These are phyloP conservation scores for Apteryx mantelli DNA, from an alignment of 2,113 vertebrate genomes.

Conservation along the genomic window DNA sequence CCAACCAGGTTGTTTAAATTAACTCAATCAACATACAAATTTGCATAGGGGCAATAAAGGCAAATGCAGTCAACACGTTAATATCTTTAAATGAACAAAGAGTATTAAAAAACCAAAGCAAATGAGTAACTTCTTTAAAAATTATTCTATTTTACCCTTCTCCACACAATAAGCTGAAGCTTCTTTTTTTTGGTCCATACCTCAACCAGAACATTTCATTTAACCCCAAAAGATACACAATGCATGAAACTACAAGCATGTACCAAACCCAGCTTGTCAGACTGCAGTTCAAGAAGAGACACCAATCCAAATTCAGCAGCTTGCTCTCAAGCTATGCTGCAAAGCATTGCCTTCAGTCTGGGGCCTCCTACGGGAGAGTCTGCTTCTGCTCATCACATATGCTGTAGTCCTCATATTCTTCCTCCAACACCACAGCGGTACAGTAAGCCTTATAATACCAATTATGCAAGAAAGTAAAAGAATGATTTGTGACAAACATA, in stretches of 20 bases:
- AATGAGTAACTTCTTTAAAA: neutral
- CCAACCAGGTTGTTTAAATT: conserved; percentile 71
- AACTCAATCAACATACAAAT: conserved; percentile 62
- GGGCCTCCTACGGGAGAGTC: neutral
- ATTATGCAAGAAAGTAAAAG: neutral
- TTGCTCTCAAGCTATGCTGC: neutral
- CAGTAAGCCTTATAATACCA: neutral
- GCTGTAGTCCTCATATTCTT: neutral
- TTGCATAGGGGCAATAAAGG: conserved; percentile 67
- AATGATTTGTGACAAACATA: neutral
- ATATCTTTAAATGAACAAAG: conserved; percentile 45
- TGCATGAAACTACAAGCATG: neutral
- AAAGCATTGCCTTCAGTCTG: neutral
- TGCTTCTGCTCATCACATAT: neutral
- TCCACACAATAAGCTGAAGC: neutral
- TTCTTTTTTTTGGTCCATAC: neutral
- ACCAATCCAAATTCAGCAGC: conserved; percentile 5
- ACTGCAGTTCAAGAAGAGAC: neutral
- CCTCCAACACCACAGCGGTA: neutral
- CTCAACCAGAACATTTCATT: neutral
- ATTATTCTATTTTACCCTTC: neutral
- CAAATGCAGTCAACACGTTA: conserved; percentile 56
- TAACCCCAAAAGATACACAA: neutral
- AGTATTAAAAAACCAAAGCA: conserved; percentile 31
- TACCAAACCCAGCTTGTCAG: neutral